These are phyloP conservation scores for Gila robusta DNA, from an alignment of 2,797 vertebrate genomes.

Conservation along the genomic window DNA sequence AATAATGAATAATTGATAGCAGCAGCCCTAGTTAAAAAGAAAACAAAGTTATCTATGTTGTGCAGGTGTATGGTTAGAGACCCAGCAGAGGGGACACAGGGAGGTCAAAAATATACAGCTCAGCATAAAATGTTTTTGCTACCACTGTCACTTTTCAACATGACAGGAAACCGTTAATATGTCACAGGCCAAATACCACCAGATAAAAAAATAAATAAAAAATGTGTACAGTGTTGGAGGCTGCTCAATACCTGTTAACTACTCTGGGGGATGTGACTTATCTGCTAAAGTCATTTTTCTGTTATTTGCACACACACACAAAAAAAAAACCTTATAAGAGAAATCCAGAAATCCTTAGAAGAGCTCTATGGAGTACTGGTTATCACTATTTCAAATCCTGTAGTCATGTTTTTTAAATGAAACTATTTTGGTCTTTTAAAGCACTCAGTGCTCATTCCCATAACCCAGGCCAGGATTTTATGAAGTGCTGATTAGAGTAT, in stretches of 20 bases:
- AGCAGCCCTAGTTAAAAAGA: conserved; percentile 2
- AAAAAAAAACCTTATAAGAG: not conserved
- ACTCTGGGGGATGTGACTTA: conserved; percentile 16
- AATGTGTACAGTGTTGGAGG: conserved; percentile 36
- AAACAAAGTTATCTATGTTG: conserved; percentile 28
- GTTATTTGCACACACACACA: not conserved
- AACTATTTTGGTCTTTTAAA: conserved; percentile 24
- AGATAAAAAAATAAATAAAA: conserved; percentile 69
- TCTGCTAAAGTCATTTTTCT: conserved; percentile 29
- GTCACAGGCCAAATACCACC: conserved; percentile 67
- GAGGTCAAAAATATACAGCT: conserved; percentile 61
- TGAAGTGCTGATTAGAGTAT: conserved; percentile 56
- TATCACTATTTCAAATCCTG: conserved; percentile 22
- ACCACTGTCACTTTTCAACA: conserved; percentile 69
- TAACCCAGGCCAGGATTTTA: conserved; percentile 58
- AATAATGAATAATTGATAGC: conserved; percentile 8
- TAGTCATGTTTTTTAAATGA: conserved; percentile 4
- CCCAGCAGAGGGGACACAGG: conserved; percentile 35
- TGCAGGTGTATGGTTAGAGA: conserved; percentile 39
- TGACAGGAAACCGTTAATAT: conserved; percentile 73
- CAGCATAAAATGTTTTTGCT: conserved; percentile 59
- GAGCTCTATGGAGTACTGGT: not conserved
- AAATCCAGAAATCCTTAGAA: not conserved
- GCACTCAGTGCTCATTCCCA: conserved; percentile 1
- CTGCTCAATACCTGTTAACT: not conserved